Base-by-base conservation (phyloP, 2,797 vertebrate genomes). In the Adelosebastes latens region DNA sequence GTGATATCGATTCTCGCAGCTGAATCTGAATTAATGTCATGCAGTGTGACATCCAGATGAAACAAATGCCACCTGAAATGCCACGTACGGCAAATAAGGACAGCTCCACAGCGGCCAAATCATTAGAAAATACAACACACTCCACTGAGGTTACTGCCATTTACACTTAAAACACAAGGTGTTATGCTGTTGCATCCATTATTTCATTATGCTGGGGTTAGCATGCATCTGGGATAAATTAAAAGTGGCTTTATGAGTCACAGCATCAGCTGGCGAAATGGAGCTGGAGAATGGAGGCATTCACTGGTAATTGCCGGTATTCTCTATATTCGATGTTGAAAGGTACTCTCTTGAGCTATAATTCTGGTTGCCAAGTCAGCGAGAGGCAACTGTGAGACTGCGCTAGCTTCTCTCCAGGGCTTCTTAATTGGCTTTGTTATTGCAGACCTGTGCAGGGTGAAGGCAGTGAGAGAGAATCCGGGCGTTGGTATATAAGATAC, bases 401-500 rank as follows among this genome's bases (percentile, higher is more conserved):
- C 16, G 68, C 82, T 79, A 25, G 81, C 89, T 83, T 82, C 84
- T 92, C 94, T 93, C 94, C 49, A 73, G 94, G 93, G 94, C 76
- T 93, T 95, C 91, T 91, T 95, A 95, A 95, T 95, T 95, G 95
- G 93, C 93, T 93, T 93, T 94, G 93, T 94, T 94, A 94, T 94
- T 95, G 94, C 91, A 93, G 91, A 94, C 89, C 90, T 88, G 93
- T 85, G 89, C 86, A 82, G 87, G 91, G 87, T 88, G 90, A 88
- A 92, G 88, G 87, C 86, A 80, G 89, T 34, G 39, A 77, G 85
- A 84, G 84, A 90, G 88, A 89, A 86, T 85, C 75, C 59, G 64
- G 87, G 91, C 87, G 89, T 90, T 80, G 80, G 74, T 89, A 11
- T 85, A 80, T 85, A 87, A 91, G 90, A 90, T 83, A 84, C 86